Conservation (phyloP, 2,888 invertebrate genomes). For the Hirudinaria manillensis region DNA sequence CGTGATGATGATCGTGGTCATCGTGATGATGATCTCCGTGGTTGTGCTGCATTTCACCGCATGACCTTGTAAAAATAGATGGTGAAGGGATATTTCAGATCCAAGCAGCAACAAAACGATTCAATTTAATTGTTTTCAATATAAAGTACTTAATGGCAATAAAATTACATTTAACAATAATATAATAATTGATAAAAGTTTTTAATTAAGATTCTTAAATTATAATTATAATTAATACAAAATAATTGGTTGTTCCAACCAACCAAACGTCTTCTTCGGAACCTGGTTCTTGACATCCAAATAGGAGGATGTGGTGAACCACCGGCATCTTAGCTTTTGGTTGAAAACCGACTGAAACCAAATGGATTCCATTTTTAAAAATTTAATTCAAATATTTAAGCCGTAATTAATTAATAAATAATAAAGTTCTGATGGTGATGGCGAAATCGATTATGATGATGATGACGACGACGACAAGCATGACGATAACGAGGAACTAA, state of each 20-base stretch:
- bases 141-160: too few species aligned
- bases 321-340: conserved; percentile 58
- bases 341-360: conserved; percentile 55
- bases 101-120: too few species aligned
- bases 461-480: too few species aligned
- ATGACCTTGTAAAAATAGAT: too few species aligned
- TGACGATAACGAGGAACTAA: conserved; percentile 37
- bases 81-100: too few species aligned
- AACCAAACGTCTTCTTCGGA: conserved; percentile 46
- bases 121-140: too few species aligned
- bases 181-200: too few species aligned
- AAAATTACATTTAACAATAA: too few species aligned
- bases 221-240: background rate
- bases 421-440: too few species aligned
- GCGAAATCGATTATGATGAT: too few species aligned
- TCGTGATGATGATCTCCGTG: conserved; percentile 17
- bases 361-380: background rate
- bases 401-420: background rate
- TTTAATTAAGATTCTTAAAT: background rate
- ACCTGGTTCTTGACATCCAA: conserved; percentile 57
- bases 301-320: conserved; percentile 62
- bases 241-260: background rate
- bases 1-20: conserved; percentile 16
- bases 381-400: background rate
- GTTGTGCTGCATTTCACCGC: background rate